A percentile compares a stretch with the other conserved stretches of the same genome.
phyloP scores from a whole-genome alignment of 2,888 invertebrate genomes.

The Chloromyia formosa region DNA sequence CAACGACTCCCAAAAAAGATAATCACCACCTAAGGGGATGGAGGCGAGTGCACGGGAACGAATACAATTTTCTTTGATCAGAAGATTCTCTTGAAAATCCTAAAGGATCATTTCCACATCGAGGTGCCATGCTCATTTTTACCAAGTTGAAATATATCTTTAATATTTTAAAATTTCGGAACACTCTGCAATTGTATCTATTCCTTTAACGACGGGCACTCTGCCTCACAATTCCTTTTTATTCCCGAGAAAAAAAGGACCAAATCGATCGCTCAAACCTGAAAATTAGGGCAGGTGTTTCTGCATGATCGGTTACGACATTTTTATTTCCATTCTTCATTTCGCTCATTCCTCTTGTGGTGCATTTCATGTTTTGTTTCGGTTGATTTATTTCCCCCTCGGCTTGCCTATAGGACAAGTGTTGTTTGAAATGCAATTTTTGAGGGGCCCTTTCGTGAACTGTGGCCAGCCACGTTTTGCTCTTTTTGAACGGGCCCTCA shows the following conservation, averaged over 20 bases:
- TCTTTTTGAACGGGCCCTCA: background rate
- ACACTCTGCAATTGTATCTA: background rate
- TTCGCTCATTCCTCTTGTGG: background rate
- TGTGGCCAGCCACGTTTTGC: background rate
- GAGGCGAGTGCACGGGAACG: background rate
- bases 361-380: slow-evolving; percentile 30
- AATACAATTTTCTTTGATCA: too few species aligned
- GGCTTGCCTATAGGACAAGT: background rate
- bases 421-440: background rate
- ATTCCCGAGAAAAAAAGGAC: slow-evolving; percentile 2
- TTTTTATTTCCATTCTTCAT: slow-evolving; percentile 23
- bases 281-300: slow-evolving; percentile 50
- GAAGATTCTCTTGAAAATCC: too few species aligned
- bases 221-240: too few species aligned
- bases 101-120: too few species aligned
- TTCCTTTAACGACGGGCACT: background rate
- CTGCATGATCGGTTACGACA: slow-evolving; percentile 46
- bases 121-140: too few species aligned
- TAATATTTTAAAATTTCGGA: too few species aligned
- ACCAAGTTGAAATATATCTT: too few species aligned
- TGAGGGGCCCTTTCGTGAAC: too few species aligned
- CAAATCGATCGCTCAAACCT: slow-evolving; percentile 22
- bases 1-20: slow-evolving; percentile 21
- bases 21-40: slow-evolving; percentile 36
- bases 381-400: slow-evolving; percentile 40